Percentiles rank a stretch among this genome's conserved stretches.
These are phyloP conservation scores for Rallus crepitans DNA, from an alignment of 2,797 vertebrate species.

Conservation along the genomic window DNA sequence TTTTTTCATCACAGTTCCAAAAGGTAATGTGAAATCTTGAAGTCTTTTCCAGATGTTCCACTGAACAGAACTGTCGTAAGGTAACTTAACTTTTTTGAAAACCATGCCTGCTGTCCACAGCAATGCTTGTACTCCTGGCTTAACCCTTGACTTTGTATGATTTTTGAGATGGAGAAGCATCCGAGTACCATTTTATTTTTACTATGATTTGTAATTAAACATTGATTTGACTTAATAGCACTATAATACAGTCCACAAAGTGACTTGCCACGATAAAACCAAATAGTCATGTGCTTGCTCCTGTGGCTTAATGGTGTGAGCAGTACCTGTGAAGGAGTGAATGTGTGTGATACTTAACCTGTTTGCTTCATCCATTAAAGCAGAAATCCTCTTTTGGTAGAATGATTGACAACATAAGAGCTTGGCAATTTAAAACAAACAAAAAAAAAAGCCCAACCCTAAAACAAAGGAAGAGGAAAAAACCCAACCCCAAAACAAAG, in stretches of 20 bases:
- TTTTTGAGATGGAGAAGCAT: neutral
- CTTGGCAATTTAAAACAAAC: neutral
- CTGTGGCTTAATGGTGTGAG: neutral
- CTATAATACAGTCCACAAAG: neutral
- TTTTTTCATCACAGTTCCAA: neutral
- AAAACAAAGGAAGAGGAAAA: neutral
- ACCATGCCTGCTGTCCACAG: accelerated
- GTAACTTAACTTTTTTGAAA: neutral
- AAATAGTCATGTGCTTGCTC: neutral
- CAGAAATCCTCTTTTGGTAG: neutral
- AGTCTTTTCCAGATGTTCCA: neutral
- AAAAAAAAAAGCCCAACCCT: neutral
- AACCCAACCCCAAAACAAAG: too few species aligned
- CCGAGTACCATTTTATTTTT: neutral
- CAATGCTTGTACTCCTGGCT: neutral
- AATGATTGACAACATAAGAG: neutral
- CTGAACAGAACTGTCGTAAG: neutral
- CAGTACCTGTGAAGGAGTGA: neutral
- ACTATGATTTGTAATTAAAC: neutral
- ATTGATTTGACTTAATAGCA: too few species aligned
- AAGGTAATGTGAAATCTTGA: neutral
- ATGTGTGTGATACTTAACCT: neutral
- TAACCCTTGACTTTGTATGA: neutral
- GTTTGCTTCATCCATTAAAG: neutral
- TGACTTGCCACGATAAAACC: neutral